Conservation (phyloP, 2,113 vertebrate species). For the Alces alces region DNA sequence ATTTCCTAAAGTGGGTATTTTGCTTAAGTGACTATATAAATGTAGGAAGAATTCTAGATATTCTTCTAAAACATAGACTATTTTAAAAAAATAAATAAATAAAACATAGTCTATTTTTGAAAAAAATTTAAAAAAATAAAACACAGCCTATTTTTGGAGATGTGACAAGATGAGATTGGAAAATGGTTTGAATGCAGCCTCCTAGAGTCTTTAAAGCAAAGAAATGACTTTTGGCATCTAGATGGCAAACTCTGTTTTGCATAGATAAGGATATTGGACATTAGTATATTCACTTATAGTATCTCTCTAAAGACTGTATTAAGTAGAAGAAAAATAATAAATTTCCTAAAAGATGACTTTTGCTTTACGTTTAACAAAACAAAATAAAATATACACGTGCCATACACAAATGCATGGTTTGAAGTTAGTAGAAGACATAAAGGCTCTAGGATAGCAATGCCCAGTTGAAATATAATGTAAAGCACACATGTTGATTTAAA, state of each 20-base stretch:
- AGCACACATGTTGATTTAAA: background rate
- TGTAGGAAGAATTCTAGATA: background rate
- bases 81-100: too few relatives aligned
- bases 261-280: background rate
- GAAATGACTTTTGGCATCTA: background rate
- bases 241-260: background rate
- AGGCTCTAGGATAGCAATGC: background rate
- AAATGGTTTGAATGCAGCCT: background rate
- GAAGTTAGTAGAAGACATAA: background rate
- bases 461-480: background rate
- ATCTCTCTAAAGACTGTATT: conserved; percentile 28
- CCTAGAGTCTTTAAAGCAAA: background rate
- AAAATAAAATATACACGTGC: background rate
- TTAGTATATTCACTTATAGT: background rate
- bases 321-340: background rate
- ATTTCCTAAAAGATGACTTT: background rate
- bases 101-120: background rate
- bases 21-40: background rate
- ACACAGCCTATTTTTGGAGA: background rate
- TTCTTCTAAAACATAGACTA: fast-evolving
- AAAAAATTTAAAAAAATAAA: too few relatives aligned
- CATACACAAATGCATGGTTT: background rate
- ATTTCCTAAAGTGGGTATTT: background rate
- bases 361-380: conserved; percentile 14
- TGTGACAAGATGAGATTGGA: background rate